A percentile compares a stretch with the other conserved stretches of the same genome.
Evolutionary conservation across 2,888 invertebrate species (phyloP).

Genomic region (Xylophagus ater): DNA sequence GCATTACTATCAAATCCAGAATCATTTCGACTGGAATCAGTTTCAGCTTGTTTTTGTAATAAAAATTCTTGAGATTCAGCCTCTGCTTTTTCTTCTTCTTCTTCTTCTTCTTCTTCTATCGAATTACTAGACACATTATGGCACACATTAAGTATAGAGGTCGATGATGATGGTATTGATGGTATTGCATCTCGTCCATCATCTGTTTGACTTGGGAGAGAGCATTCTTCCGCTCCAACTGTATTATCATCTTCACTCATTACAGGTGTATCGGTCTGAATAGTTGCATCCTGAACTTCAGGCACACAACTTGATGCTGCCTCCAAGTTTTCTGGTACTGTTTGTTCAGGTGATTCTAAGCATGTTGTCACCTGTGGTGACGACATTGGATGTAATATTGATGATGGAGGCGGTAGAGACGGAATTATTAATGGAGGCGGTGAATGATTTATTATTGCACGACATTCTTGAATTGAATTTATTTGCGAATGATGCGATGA

Average conservation of each 20-base stretch:
- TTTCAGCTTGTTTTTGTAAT: conserved; percentile 1
- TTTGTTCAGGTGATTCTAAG: conserved; percentile 49
- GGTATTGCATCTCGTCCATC: too few relatives aligned
- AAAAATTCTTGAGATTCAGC: conserved; percentile 4
- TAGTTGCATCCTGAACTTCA: conserved; percentile 70
- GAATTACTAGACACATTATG: conserved; percentile 15
- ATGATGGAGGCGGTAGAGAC: conserved; percentile 6
- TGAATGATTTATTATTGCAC: conserved; percentile 4
- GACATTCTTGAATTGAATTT: conserved; percentile 12
- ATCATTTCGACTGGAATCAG: conserved; percentile 13
- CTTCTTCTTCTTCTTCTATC: conserved; percentile 3
- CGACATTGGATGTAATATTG: neutral
- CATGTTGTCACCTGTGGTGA: conserved; percentile 22
- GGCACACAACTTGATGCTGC: conserved; percentile 43
- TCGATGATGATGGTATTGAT: conserved; percentile 10
- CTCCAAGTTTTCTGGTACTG: conserved; percentile 27
- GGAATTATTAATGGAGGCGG: conserved; percentile 11
- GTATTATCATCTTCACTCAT: conserved; percentile 55
- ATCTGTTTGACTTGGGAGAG: conserved; percentile 10
- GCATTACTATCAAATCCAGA: conserved; percentile 18
- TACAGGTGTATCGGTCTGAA: conserved; percentile 66
- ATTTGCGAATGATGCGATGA: conserved; percentile 10
- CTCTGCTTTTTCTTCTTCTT: conserved; percentile 2
- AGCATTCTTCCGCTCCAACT: conserved; percentile 22
- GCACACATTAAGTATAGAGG: conserved; percentile 13